Conservation (phyloP, 92 coral and sea anemone genomes). For the Phenganax marumi region DNA sequence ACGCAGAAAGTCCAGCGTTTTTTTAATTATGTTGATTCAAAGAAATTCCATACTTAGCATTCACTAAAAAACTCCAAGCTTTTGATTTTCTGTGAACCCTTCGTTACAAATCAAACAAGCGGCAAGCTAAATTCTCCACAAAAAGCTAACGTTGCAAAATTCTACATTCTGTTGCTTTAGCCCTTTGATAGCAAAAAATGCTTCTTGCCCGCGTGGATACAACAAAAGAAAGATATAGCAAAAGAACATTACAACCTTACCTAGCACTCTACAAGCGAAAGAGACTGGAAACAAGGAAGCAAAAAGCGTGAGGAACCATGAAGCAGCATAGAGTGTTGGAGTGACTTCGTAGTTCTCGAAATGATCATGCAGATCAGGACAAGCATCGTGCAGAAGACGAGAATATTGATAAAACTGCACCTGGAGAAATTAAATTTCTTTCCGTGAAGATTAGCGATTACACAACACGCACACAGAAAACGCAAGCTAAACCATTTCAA, state of each 20-base stretch:
- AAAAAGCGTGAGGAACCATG: constrained; percentile 96
- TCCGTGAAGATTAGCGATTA: too few species aligned
- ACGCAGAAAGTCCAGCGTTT: neutral
- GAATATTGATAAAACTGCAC: constrained; percentile 89
- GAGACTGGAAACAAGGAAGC: constrained; percentile 93
- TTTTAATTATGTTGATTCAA: neutral
- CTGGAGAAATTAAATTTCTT: constrained; percentile 37
- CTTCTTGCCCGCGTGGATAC: too few species aligned
- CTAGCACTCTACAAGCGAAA: constrained; percentile 87
- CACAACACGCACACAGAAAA: neutral
- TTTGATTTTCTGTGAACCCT: too few species aligned
- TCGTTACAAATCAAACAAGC: neutral
- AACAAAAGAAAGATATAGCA: neutral
- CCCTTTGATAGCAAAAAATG: too few species aligned
- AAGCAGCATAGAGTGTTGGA: constrained; percentile 91
- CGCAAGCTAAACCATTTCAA: neutral
- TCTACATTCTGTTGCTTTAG: too few species aligned
- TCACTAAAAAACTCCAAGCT: too few species aligned
- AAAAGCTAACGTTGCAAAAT: too few species aligned
- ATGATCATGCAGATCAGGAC: constrained; percentile 69
- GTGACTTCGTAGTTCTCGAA: constrained; percentile 84
- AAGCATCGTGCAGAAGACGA: constrained; percentile 81
- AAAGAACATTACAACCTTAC: constrained; percentile 51
- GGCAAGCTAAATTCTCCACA: too few species aligned
- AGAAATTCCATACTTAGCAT: too few species aligned